These are phyloP conservation scores for Sterrhoptilus dennistouni DNA, from an alignment of 2,113 vertebrate genomes.

Conservation along the genomic window DNA sequence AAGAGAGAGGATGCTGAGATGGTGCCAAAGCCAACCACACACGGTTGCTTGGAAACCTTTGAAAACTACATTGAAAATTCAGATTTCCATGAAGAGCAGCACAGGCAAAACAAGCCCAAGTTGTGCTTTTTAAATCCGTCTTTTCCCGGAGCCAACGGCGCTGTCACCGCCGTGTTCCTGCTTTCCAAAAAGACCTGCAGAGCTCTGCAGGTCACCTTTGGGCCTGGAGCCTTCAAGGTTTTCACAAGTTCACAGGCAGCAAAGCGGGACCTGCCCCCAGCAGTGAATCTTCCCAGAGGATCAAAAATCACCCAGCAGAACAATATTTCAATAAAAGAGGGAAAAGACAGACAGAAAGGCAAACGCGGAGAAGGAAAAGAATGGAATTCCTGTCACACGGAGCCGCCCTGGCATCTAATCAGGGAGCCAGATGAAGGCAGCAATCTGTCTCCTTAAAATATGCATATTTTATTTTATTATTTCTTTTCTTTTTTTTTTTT, in stretches of 20 bases:
- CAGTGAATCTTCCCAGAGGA: background rate
- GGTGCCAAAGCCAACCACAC: background rate
- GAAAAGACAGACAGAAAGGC: background rate
- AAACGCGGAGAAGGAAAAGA: background rate
- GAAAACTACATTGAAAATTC: background rate
- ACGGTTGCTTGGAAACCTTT: constrained; percentile 20
- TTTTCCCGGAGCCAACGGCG: background rate
- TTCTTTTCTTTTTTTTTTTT: background rate
- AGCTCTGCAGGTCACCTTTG: background rate
- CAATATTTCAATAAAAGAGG: background rate
- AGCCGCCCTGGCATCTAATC: background rate
- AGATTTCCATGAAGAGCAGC: background rate
- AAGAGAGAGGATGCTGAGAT: background rate
- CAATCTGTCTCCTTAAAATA: constrained; percentile 40
- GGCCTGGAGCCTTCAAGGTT: background rate
- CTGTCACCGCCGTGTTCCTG: accelerated
- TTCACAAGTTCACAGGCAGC: background rate
- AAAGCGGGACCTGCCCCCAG: background rate
- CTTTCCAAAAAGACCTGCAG: background rate
- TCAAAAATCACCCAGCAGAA: background rate
- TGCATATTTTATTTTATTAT: background rate
- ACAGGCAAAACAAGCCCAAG: background rate
- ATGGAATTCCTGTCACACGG: background rate
- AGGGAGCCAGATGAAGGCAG: constrained; percentile 51
- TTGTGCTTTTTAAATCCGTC: background rate